Evolutionary conservation across 2,113 vertebrate genomes (phyloP), one percentile per base, ranked within the genome.

Genomic region (Seriola quinqueradiata): DNA sequence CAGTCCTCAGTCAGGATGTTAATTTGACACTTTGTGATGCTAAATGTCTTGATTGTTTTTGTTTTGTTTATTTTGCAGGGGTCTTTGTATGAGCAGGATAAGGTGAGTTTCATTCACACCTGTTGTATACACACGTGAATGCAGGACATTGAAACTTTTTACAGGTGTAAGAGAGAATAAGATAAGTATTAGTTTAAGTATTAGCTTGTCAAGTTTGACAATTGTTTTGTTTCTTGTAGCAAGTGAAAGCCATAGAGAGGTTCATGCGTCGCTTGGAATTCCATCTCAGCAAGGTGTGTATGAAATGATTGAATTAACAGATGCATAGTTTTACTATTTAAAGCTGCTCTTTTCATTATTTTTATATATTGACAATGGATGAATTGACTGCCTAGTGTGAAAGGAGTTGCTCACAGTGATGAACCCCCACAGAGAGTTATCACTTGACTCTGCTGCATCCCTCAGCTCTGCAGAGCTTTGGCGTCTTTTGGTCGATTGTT

Each of bases 201-300:
- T 61, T n/a, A n/a, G 8, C 42, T 17, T 63, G 52, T 52, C 5
- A 61, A 52, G 8, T 65, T 34, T 38, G 65, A 58, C 46, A 0
- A 28, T 48, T 40, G 25, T 32, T 78, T 72, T 72, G 12, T 69
- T 65, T 76, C 54, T 73, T 84, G 5, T n/a, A 95, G 94, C 94
- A 95, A 92, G 94, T 95, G 61, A 95, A 95, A 85, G 93, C 91
- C 74, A 94, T 95, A 8, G 94, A 95, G 90, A 87, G 94, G 80
- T 95, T 95, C 55, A 95, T 95, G 94, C 91, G 94, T 4, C 93
- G 92, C 50, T 65, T 95, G 84, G 94, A 95, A 57, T 95, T 95
- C 67, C 94, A 94, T 50, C 90, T 92, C 60, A 94, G 94, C 79
- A 94, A 94, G 91, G 94, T 94, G 32, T 54, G 87, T 90, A 55